Percentiles rank a stretch among this genome's conserved stretches.
Conservation (phyloP, 2,888 invertebrate species). For the Drosophila helvetica region DNA sequence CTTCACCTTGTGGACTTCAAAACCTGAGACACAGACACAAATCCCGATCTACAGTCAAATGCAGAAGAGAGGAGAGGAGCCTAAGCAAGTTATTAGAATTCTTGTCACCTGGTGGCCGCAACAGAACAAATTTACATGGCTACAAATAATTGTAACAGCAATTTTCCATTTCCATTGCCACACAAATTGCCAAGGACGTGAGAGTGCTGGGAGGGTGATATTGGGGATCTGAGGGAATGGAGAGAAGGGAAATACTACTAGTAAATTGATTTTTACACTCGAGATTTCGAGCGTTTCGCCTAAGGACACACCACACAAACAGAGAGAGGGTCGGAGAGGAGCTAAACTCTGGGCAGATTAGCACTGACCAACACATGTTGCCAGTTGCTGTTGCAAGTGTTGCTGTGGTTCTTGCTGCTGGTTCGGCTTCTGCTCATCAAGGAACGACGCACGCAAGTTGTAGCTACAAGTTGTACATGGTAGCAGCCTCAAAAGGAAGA, state of each 20-base stretch:
- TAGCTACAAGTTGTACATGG: constrained; percentile 75
- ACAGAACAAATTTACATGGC: constrained; percentile 74
- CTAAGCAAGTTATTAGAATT: constrained; percentile 77
- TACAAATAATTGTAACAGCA: constrained; percentile 82
- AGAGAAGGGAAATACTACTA: constrained; percentile 57
- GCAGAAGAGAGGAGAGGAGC: constrained; percentile 8
- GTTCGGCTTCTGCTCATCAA: constrained; percentile 65
- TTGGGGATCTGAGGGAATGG: constrained; percentile 7
- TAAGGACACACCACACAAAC: constrained; percentile 60
- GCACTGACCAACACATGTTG: constrained; percentile 70
- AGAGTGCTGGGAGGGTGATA: constrained; percentile 13
- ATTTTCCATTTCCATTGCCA: constrained; percentile 74
- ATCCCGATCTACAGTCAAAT: not conserved
- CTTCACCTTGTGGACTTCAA: not conserved
- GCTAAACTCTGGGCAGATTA: constrained; percentile 64
- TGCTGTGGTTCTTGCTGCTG: constrained; percentile 22
- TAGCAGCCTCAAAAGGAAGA: constrained; percentile 36
- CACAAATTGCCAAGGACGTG: constrained; percentile 76
- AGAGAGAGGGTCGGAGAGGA: not conserved
- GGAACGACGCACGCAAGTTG: constrained; percentile 75
- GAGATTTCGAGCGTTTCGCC: constrained; percentile 39
- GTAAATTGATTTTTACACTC: constrained; percentile 80
- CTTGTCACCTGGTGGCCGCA: constrained; percentile 71
- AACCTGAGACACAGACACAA: not conserved
- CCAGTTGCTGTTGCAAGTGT: constrained; percentile 46